Evolutionary conservation across 2,888 invertebrate genomes (phyloP), one percentile per base, ranked within the genome.

Genomic region (Laothoe populi): DNA sequence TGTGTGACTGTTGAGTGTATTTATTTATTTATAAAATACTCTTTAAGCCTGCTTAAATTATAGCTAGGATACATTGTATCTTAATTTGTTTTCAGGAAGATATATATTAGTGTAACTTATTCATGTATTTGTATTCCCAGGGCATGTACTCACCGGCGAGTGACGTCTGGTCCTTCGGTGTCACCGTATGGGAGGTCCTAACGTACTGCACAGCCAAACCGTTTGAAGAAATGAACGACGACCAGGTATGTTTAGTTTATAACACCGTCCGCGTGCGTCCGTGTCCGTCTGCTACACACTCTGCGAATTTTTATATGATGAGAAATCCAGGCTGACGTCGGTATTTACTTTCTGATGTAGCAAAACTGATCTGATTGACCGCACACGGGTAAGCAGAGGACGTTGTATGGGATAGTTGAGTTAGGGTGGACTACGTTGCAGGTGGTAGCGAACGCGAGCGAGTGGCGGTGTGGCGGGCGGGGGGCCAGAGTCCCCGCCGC

Each of bases 111-210:
- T 8, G 5, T 4, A 31, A 38, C 19, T 13, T 3, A 5, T 59
- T 40, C 46, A 38, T 23, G 57, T 31, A 59, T 61, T 40, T 63
- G 21, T 64, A 66, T 65, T 79, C 83, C 10, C 88, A 98, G 98
- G 97, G 97, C 35, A 96, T 97, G 84, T 97, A 96, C 88, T 97
- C 96, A 59, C 96, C 97, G 26, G 96, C 96, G 77, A 96, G 97
- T 70, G 98, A 98, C 84, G 97, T 98, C 1, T 98, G 98, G 98
- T 96, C 97, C 0, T 98, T 97, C 81, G 98, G 97, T 5, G 96
- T 98, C 31, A 97, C 97, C 0, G 93, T 97, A 46, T 98, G 98
- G 98, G 98, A 98, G 84, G 95, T 98, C 26, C 93, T 98, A 66
- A 96, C 96, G 65, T 94, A 95, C 75, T 97, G 97, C 83, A 93